Evolutionary conservation across 2,888 invertebrate genomes (phyloP), one percentile per base, ranked within the genome.

Genomic region (Automeris io): DNA sequence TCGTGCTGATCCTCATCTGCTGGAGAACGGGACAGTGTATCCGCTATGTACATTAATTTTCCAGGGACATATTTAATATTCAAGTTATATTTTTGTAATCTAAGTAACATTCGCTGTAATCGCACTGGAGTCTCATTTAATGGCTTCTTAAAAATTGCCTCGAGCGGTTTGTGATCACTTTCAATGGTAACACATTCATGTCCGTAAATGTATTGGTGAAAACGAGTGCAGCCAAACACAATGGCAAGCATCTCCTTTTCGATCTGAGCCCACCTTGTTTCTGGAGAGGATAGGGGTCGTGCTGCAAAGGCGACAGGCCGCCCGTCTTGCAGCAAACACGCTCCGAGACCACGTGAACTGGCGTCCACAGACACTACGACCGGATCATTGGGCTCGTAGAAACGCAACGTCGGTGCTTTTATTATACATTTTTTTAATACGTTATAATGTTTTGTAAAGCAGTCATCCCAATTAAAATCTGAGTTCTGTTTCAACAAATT

Each of bases 21-120:
- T n/a, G 54, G 40, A 0, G 55, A 52, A 0, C 58, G 39, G 1
- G 58, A 60, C 9, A 59, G 19, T 0, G 53, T 46, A 24, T 58
- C 57, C 0, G 57, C 43, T 5, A 60, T 39, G 37, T 42, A 57
- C 55, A 60, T 54, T 32, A 52, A 50, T 33, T 56, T 59, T 0
- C 58, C 57, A 0, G 57, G 53, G 4, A 22, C 45, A 41, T 60
- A 57, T 1, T 21, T 26, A 5, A 57, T 44, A 9, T 37, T 40
- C 7, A 55, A 40, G 40, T 49, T 46, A 34, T 52, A 56, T 1
- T 42, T 36, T 35, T 56, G 56, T 5, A 53, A 32, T 7, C 50
- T 35, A 1, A 58, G 18, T 39, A 55, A 42, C 51, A 56, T 51
- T 0, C 54, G 39, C 16, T 56, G 58, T 9, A 58, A 35, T 1